phyloP scores from a whole-genome alignment of 2,113 vertebrate species.

The Sturnus vulgaris region DNA sequence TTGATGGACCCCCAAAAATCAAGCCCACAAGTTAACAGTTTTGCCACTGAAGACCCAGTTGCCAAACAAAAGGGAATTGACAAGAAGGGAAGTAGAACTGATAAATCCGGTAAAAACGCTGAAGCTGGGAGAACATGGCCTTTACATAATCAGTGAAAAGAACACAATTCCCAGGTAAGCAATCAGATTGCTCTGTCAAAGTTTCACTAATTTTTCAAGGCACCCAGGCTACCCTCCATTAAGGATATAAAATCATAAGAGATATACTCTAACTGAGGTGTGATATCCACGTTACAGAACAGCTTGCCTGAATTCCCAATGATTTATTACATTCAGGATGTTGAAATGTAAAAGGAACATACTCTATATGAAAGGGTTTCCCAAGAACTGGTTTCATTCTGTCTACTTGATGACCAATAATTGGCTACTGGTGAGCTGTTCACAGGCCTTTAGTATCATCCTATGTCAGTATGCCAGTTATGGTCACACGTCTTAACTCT shows the following conservation, averaged over 20 bases:
- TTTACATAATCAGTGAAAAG: background rate
- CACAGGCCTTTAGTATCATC: background rate
- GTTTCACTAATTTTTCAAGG: background rate
- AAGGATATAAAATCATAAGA: background rate
- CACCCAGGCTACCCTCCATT: background rate
- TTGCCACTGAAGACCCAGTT: background rate
- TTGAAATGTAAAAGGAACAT: background rate
- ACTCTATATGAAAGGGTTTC: background rate
- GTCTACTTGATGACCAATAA: background rate
- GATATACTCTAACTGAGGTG: background rate
- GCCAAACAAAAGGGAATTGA: background rate
- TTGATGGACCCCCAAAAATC: background rate
- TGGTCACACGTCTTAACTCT: background rate
- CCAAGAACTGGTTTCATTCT: background rate
- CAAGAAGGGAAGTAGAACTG: background rate
- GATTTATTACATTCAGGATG: background rate
- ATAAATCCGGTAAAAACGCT: background rate
- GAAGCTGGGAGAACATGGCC: rapidly evolving
- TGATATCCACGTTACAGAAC: background rate
- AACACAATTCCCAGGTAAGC: rapidly evolving
- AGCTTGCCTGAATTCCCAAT: background rate
- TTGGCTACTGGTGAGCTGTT: background rate
- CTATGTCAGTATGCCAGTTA: background rate
- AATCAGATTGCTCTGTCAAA: background rate
- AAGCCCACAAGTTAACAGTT: background rate